These are phyloP conservation scores for Meandrina meandrites DNA, from an alignment of 92 coral and sea anemone genomes.

Conservation along the genomic window DNA sequence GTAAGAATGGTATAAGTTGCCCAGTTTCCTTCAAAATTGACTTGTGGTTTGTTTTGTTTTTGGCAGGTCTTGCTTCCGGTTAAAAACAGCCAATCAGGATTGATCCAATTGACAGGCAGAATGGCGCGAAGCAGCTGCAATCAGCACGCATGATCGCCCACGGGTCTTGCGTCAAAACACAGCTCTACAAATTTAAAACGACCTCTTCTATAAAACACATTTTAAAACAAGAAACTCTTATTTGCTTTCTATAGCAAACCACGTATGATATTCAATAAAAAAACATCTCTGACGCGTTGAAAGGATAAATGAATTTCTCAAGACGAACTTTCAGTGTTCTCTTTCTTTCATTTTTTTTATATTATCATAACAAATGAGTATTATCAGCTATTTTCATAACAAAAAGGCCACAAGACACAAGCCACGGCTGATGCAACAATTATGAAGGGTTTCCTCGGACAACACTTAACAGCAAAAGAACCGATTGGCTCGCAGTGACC, in stretches of 20 bases:
- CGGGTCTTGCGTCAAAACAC: not conserved
- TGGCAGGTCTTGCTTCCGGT: not conserved
- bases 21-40: not conserved
- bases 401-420: not conserved
- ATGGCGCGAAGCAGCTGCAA: slow-evolving; percentile 16
- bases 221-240: not conserved
- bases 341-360: not conserved
- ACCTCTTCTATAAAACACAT: not conserved
- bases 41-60: not conserved
- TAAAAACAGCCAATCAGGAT: not conserved
- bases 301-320: not conserved
- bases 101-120: not conserved
- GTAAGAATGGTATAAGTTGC: not conserved
- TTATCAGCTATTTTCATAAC: not conserved
- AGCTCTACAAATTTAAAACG: not conserved
- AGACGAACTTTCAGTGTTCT: not conserved
- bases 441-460: slow-evolving; percentile 9
- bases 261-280: not conserved
- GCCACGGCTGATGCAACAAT: slow-evolving; percentile 41
- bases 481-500: slow-evolving; percentile 1
- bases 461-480: not conserved
- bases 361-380: not conserved
- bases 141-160: slow-evolving; percentile 19
- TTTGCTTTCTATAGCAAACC: not conserved
- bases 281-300: not conserved